A percentile compares a stretch with the other conserved stretches of the same genome.
Conservation (phyloP, 2,888 invertebrate species). For the Deroplatys truncata region DNA sequence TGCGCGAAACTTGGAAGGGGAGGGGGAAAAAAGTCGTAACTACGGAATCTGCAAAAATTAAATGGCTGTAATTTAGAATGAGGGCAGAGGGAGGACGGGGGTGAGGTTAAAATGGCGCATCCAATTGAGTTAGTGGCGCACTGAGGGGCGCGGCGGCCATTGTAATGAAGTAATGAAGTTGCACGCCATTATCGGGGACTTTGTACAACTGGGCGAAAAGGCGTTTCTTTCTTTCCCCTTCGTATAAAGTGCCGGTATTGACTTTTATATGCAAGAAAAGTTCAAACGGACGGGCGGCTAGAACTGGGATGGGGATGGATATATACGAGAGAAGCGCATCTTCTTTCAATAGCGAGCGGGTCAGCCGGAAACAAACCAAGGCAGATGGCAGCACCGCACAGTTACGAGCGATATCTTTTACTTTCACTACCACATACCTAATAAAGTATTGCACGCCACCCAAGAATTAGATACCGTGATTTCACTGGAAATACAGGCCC, state of each 20-base stretch:
- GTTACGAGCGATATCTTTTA: neutral
- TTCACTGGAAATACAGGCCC: too few species aligned
- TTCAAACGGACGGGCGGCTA: neutral
- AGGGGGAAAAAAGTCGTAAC: neutral
- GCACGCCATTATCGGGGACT: neutral
- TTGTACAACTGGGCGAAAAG: neutral
- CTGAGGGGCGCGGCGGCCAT: neutral
- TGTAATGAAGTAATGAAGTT: constrained; percentile 1
- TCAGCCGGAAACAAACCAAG: neutral
- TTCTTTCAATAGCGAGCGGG: too few species aligned
- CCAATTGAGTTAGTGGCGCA: neutral
- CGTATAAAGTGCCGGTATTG: neutral
- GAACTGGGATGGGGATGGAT: neutral
- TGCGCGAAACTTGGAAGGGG: neutral
- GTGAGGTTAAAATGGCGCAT: neutral
- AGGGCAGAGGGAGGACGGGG: neutral
- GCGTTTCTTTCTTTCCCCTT: neutral
- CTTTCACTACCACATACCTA: too few species aligned
- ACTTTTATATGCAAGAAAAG: neutral
- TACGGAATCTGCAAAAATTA: neutral
- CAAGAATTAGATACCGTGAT: too few species aligned
- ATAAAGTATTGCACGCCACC: too few species aligned
- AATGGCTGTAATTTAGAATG: neutral
- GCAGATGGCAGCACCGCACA: neutral
- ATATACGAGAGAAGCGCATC: neutral